These are phyloP conservation scores for Campaea margaritaria DNA, from an alignment of 2,888 invertebrate species.

Conservation along the genomic window DNA sequence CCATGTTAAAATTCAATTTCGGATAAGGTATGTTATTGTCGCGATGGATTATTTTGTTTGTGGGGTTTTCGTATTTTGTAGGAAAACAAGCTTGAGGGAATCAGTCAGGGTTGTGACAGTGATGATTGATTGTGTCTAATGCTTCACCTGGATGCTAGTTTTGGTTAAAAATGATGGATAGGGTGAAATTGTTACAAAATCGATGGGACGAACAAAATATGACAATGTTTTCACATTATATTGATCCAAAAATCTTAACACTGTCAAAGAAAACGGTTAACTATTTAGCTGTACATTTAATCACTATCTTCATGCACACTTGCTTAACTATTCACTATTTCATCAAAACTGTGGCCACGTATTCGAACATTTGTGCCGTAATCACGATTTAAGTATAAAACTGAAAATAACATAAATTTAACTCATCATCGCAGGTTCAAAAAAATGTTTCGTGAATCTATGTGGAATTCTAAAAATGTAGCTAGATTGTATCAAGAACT, in stretches of 20 bases:
- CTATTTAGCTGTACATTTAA: not conserved
- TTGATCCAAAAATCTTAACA: not conserved
- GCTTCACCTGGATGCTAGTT: slow-evolving; percentile 34
- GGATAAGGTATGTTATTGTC: slow-evolving; percentile 14
- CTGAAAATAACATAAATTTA: too few species aligned
- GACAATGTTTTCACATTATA: not conserved
- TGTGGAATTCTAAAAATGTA: not conserved
- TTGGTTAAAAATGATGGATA: slow-evolving; percentile 17
- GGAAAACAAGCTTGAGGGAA: slow-evolving; percentile 23
- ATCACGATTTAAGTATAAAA: too few species aligned
- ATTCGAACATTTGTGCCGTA: too few species aligned
- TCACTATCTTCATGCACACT: too few species aligned
- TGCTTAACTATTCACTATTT: too few species aligned
- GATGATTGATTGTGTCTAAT: slow-evolving; percentile 37
- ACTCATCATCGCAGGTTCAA: not conserved
- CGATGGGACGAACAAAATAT: not conserved
- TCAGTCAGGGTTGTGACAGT: slow-evolving; percentile 31
- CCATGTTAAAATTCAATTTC: slow-evolving; percentile 34
- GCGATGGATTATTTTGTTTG: slow-evolving; percentile 28
- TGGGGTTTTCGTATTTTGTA: slow-evolving; percentile 24
- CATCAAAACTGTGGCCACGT: too few species aligned
- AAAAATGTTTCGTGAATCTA: too few species aligned
- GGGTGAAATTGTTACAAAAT: not conserved
- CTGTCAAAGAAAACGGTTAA: not conserved
- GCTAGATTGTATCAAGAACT: too few species aligned